phyloP scores from a whole-genome alignment of 2,797 vertebrate genomes.

The Vireo griseus region DNA sequence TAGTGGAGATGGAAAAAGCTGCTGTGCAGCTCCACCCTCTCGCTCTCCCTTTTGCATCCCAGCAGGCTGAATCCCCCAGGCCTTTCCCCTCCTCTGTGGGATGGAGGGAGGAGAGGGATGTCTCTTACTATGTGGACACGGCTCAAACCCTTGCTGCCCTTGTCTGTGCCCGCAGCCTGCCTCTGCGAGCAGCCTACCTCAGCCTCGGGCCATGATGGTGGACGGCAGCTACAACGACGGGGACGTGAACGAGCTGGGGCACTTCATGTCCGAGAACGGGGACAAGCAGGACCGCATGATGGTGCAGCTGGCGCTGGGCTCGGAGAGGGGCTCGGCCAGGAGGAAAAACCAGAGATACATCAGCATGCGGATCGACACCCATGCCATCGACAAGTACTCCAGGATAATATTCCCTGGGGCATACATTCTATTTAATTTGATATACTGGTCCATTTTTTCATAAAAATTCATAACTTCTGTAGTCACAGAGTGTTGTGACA shows the following conservation, averaged over 20 bases:
- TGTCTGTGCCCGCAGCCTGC: conserved; percentile 73
- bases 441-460: conserved; percentile 94
- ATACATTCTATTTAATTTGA: conserved; percentile 90
- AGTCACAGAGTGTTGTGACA: not conserved
- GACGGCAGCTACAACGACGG: conserved; percentile 83
- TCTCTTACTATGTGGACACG: rapidly evolving
- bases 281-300: conserved; percentile 83
- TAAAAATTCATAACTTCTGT: conserved; percentile 44
- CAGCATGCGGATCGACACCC: conserved; percentile 87
- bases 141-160: not conserved
- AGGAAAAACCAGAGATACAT: conserved; percentile 78
- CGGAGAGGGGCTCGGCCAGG: conserved; percentile 75
- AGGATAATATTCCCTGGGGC: conserved; percentile 87
- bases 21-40: not conserved
- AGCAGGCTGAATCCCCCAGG: not conserved
- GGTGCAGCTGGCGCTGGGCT: conserved; percentile 82
- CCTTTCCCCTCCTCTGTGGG: not conserved
- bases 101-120: not conserved
- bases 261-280: conserved; percentile 77
- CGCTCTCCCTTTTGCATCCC: not conserved
- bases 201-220: conserved; percentile 76
- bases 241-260: conserved; percentile 80
- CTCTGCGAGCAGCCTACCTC: conserved; percentile 80
- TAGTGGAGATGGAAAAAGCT: not conserved
- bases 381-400: conserved; percentile 91